Percentiles rank a stretch among this genome's conserved stretches.
These are phyloP conservation scores for Perca fluviatilis DNA, from an alignment of 2,113 vertebrate genomes.

Conservation along the genomic window DNA sequence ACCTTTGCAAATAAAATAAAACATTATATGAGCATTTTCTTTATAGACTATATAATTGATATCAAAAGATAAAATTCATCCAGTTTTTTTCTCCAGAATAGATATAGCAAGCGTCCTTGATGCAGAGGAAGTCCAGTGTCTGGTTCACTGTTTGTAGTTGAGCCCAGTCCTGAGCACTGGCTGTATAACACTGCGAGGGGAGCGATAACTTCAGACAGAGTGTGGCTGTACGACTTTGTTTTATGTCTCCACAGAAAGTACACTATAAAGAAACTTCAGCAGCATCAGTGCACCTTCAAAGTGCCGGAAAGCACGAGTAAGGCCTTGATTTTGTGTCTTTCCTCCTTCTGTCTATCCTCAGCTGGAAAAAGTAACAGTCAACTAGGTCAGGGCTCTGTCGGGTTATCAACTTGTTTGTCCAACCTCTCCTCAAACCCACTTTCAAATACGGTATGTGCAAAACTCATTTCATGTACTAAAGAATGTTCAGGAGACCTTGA, in stretches of 20 bases:
- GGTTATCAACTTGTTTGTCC: conserved; percentile 23
- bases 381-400: conserved; percentile 38
- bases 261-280: conserved; percentile 46
- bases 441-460: neutral
- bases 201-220: conserved; percentile 63
- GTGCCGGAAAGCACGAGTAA: conserved; percentile 51
- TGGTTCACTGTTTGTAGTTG: conserved; percentile 43
- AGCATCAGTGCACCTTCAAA: conserved; percentile 67
- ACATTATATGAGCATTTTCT: neutral
- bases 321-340: conserved; percentile 33
- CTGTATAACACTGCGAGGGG: conserved; percentile 40
- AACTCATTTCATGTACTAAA: too few species aligned
- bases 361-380: conserved; percentile 48
- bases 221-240: conserved; percentile 56
- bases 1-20: neutral
- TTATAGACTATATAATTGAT: neutral
- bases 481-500: too few species aligned
- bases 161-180: conserved; percentile 7
- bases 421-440: conserved; percentile 31
- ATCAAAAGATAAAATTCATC: conserved; percentile 6
- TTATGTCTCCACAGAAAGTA: conserved; percentile 63
- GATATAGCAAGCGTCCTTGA: conserved; percentile 22
- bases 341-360: conserved; percentile 22
- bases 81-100: conserved; percentile 7
- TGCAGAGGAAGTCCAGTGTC: conserved; percentile 29